Base-by-base conservation (phyloP, 2,888 invertebrate species). In the Heliconius aoede region DNA sequence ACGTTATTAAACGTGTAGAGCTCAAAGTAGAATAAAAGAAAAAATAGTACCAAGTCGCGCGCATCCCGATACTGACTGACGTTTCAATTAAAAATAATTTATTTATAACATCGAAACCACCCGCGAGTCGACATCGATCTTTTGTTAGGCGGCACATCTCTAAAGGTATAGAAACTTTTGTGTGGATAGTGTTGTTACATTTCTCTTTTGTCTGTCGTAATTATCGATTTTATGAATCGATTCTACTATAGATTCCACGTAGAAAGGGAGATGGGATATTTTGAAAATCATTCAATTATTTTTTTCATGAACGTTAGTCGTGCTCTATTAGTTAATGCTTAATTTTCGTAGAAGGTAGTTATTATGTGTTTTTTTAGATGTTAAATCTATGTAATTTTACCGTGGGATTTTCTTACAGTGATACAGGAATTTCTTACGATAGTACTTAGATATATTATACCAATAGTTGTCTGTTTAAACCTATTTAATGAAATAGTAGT, bases 21-120 rank as follows among this genome's bases (percentile, higher is more conserved):
- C 30, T 58, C 69, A 69, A 40, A 36, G 40, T 75, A 62, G 78
- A 79, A 78, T 72, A 80, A 79, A 72, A 76, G 55, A 65, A 76
- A 60, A 76, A 77, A 72, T 73, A 64, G 61, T 24, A 65, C 26
- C 36, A 68, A 72, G 76, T 55, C 78, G 72, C 80, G 80, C 80
- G 76, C 79, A 79, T 76, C 79, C 72, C 77, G 60, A 78, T 72
- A 73, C 77, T 85, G 85, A 86, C 80, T 85, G 86, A 85, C 85
- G 83, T 85, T 83, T 86, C 84, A 85, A 86, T 86, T 86, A 84
- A 83, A 84, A 82, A 81, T 82, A 85, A 85, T 84, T 85, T 84
- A 84, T 84, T 84, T 84, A 83, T 83, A 83, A 83, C 81, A 82
- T 82, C 80, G 81, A 82, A 46, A 79, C 82, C 84, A 83, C 84